Evolutionary conservation across 2,113 vertebrate genomes (phyloP).

Genomic region (Symphodus melops): DNA sequence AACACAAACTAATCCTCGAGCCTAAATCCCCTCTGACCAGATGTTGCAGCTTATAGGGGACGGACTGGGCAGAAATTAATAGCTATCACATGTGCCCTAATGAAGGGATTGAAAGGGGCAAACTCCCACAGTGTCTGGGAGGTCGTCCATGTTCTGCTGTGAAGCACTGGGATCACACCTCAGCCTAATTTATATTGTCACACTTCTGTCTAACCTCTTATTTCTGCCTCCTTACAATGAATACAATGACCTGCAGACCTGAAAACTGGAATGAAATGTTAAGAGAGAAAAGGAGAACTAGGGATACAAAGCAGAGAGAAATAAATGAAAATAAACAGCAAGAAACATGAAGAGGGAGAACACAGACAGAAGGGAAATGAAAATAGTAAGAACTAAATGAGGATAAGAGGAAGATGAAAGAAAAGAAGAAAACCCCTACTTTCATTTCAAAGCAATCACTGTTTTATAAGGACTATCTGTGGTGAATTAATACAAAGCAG

Average conservation of each 20-base stretch:
- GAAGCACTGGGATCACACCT: slow-evolving; percentile 46
- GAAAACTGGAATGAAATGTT: slow-evolving; percentile 31
- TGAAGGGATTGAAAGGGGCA: slow-evolving; percentile 56
- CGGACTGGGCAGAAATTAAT: slow-evolving; percentile 43
- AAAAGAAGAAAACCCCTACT: slow-evolving; percentile 6
- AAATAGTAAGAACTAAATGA: slow-evolving; percentile 11
- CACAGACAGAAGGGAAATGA: neutral
- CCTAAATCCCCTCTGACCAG: slow-evolving; percentile 71
- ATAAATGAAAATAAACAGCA: slow-evolving; percentile 14
- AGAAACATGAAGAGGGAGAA: neutral
- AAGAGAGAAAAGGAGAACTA: neutral
- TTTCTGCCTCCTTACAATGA: slow-evolving; percentile 31
- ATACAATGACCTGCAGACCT: slow-evolving; percentile 36
- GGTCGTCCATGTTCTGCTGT: slow-evolving; percentile 34
- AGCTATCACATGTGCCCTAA: slow-evolving; percentile 60
- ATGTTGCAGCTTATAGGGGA: slow-evolving; percentile 73
- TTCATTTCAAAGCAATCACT: slow-evolving; percentile 37
- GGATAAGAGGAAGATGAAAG: neutral
- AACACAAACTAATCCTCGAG: slow-evolving; percentile 63
- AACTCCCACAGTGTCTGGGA: slow-evolving; percentile 31
- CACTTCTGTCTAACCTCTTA: slow-evolving; percentile 34
- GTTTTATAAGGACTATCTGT: slow-evolving; percentile 24
- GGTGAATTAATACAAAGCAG: slow-evolving; percentile 33
- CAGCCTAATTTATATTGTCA: slow-evolving; percentile 46
- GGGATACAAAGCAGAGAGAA: neutral